phyloP scores from a whole-genome alignment of 2,113 vertebrate genomes.

The Perognathus longimembris region DNA sequence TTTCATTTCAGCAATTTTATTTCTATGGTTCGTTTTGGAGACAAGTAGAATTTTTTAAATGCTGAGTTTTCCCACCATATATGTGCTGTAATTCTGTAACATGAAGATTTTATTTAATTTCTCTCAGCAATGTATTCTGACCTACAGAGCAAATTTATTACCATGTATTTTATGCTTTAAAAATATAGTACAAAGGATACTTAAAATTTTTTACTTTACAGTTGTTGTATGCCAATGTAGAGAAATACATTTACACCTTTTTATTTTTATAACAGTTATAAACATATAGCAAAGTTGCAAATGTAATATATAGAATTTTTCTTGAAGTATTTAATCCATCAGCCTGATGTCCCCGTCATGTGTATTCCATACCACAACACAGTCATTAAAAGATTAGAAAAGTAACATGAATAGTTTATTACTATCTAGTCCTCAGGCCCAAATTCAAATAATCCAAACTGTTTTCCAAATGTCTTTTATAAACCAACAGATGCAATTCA shows the following conservation, averaged over 20 bases:
- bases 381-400: not conserved
- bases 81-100: not conserved
- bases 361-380: not conserved
- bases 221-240: not conserved
- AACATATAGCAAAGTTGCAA: not conserved
- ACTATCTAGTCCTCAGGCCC: not conserved
- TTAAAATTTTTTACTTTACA: not conserved
- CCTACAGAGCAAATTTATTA: slow-evolving; percentile 6
- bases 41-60: not conserved
- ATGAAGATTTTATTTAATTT: slow-evolving; percentile 25
- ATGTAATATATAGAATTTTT: not conserved
- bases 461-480: not conserved
- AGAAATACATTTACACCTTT: not conserved
- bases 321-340: not conserved
- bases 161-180: not conserved
- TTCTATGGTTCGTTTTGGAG: not conserved
- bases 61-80: not conserved
- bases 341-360: not conserved
- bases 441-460: not conserved
- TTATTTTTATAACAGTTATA: not conserved
- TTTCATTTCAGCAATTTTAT: not conserved
- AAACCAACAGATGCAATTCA: not conserved
- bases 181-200: not conserved
- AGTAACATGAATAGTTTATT: not conserved
- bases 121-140: not conserved